Evolutionary conservation across 2,888 invertebrate species (phyloP), one percentile per base, ranked within the genome.

Genomic region (Epistrophella euchroma): DNA sequence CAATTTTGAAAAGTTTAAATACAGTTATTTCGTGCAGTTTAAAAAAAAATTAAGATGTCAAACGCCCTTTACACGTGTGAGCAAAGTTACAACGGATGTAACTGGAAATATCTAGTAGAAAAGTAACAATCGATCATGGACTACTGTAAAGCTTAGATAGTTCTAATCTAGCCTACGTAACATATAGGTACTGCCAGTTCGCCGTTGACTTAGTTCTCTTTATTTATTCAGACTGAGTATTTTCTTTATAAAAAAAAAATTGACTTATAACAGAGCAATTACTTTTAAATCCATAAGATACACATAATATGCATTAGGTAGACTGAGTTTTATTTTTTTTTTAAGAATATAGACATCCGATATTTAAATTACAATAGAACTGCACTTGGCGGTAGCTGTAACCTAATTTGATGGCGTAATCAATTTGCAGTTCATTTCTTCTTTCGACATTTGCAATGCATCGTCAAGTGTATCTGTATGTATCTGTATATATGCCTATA

Each of bases 361-460:
- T 35, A 47, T 58, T 43, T 64, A 15, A 62, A 62, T 62, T 73
- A 70, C 70, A 78, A 75, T 50, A 52, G 60, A 60, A 68, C 7
- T 68, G 37, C 50, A 32, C 35, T 68, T 77, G 73, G 68, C 73
- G 22, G 56, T 72, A 52, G 60, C 60, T 60, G 73, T 58, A 62
- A 74, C 71, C 78, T 66, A 71, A 71, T 84, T 79, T 84, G 84
- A 78, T 84, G 79, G 50, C 79, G 79, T 84, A 84, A 84, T 78
- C 84, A 84, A 71, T 84, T 78, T 83, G 62, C 70, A 78, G 78
- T 78, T 74, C 62, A 83, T 74, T 84, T 79, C 37, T 66, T 68
- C 22, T 52, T 58, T 71, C 74, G 71, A 71, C 75, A 79, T 79
- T 83, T 74, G 83, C 77, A 77, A 68, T 62, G 76, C 56, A 76